phyloP scores from a whole-genome alignment of 2,888 invertebrate species.

The Drosophila pullipes region DNA sequence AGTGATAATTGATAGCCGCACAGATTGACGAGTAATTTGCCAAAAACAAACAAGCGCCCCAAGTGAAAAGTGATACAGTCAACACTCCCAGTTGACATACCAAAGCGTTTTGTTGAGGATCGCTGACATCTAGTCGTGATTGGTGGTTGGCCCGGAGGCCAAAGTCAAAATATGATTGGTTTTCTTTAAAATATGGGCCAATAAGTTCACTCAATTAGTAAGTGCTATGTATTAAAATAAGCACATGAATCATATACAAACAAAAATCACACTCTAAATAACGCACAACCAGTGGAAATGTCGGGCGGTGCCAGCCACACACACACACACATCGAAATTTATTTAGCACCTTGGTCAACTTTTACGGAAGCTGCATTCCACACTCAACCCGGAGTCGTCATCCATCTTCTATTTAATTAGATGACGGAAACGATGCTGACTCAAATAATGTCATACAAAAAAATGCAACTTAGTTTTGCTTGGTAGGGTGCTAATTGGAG shows the following conservation, averaged over 20 bases:
- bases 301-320: conserved; percentile 37
- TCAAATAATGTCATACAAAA: conserved; percentile 17
- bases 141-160: not conserved
- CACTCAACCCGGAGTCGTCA: conserved; percentile 2
- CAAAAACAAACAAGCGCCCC: conserved; percentile 14
- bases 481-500: conserved; percentile 43
- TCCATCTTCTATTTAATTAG: conserved; percentile 40
- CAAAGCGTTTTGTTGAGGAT: conserved; percentile 24
- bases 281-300: conserved; percentile 15
- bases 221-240: conserved; percentile 1
- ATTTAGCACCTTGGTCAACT: conserved; percentile 45
- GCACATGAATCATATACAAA: not conserved
- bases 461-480: conserved; percentile 23
- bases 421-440: conserved; percentile 30
- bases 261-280: not conserved
- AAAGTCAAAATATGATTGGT: conserved; percentile 17
- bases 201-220: not conserved
- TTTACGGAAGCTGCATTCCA: conserved; percentile 40
- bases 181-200: not conserved
- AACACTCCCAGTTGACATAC: conserved; percentile 24
- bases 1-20: conserved; percentile 46
- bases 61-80: conserved; percentile 40
- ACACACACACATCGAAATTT: conserved; percentile 6
- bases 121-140: conserved; percentile 8
- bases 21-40: conserved; percentile 32